Percentiles rank a stretch among this genome's conserved stretches.
These are phyloP conservation scores for Apistogramma diplotaenia DNA, from an alignment of 2,113 vertebrate genomes.

Conservation along the genomic window DNA sequence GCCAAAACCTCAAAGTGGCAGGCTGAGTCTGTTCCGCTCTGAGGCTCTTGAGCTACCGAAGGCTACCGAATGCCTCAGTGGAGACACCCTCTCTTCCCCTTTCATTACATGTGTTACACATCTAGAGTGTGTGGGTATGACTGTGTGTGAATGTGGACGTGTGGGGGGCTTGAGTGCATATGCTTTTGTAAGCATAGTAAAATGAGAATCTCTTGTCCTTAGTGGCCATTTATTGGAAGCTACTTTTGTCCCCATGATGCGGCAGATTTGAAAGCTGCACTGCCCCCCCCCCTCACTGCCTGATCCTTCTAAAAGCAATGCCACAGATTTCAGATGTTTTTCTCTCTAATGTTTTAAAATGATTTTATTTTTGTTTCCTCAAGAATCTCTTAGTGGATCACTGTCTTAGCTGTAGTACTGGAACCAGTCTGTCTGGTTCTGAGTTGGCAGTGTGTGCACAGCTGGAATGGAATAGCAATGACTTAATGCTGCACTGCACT, in stretches of 20 bases:
- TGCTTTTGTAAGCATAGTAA: conserved; percentile 32
- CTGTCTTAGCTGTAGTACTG: neutral
- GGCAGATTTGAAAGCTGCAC: conserved; percentile 19
- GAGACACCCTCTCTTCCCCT: conserved; percentile 28
- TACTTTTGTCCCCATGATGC: conserved; percentile 14
- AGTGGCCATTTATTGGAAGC: neutral
- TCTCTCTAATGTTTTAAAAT: neutral
- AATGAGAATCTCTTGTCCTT: conserved; percentile 19
- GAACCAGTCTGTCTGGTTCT: neutral
- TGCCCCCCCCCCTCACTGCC: neutral
- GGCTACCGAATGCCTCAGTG: conserved; percentile 25
- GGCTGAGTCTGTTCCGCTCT: conserved; percentile 60
- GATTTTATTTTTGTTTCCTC: neutral
- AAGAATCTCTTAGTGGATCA: neutral
- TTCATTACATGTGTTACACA: conserved; percentile 39
- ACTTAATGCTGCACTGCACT: conserved; percentile 45
- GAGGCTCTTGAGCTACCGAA: conserved; percentile 50
- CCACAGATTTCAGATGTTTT: neutral
- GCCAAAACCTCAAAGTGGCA: conserved; percentile 60
- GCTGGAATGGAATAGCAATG: conserved; percentile 28
- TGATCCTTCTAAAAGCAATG: neutral
- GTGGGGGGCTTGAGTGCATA: neutral
- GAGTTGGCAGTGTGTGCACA: neutral
- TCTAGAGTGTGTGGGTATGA: conserved; percentile 12
- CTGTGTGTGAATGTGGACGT: conserved; percentile 12